These are phyloP conservation scores for Phengaris alcon DNA, from an alignment of 2,888 invertebrate genomes.

Conservation along the genomic window DNA sequence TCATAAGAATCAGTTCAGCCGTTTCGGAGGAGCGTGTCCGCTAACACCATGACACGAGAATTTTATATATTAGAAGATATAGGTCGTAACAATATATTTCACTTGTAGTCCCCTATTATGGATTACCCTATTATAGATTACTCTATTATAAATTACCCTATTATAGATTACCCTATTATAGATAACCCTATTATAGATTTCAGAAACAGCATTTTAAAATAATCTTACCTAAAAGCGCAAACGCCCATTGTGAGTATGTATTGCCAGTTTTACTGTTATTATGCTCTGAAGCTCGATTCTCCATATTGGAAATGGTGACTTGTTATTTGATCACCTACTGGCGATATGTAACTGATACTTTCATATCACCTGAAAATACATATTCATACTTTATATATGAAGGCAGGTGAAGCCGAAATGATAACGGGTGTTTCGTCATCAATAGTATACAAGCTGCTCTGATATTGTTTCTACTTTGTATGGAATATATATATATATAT, in stretches of 20 bases:
- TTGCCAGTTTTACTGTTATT: not conserved
- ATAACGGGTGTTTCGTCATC: conserved; percentile 20
- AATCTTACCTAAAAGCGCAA: conserved; percentile 10
- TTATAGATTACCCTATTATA: no score
- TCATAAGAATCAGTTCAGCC: no score
- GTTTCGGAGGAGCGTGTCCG: no score
- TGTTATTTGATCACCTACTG: not conserved
- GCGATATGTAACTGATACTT: not conserved
- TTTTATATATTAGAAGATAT: no score
- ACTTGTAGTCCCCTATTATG: no score
- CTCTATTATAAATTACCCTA: no score
- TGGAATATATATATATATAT: no score
- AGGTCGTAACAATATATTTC: no score
- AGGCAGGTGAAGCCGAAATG: not conserved
- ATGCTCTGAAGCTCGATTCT: not conserved
- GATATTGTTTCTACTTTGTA: not conserved
- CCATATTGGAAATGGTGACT: not conserved
- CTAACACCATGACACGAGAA: no score
- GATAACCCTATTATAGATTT: not conserved
- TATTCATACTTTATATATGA: not conserved
- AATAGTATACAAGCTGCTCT: conserved; percentile 23
- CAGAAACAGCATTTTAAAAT: not conserved
- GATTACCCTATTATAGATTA: no score
- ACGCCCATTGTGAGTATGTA: conserved; percentile 14
- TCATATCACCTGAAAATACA: conserved; percentile 4